Evolutionary conservation across 1,140 invertebrate species (phyloP).

Genomic region (Drosophila ambigua): DNA sequence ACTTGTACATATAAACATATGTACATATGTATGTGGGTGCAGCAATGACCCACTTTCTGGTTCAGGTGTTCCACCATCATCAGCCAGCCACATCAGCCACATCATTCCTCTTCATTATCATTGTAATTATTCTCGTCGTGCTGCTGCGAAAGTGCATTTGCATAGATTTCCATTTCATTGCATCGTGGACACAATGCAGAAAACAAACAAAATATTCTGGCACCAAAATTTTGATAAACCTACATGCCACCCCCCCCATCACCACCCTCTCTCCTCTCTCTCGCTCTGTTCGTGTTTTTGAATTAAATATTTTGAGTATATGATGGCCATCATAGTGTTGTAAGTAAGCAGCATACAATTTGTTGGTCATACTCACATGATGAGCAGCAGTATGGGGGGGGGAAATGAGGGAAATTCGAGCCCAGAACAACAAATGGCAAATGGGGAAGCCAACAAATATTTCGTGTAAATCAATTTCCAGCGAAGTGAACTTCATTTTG

Average conservation of each 20-base stretch:
- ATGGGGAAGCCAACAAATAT: slow-evolving; percentile 36
- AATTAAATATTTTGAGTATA: slow-evolving; percentile 72
- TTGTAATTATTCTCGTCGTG: slow-evolving; percentile 50
- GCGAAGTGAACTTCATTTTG: slow-evolving; percentile 71
- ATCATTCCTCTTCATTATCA: slow-evolving; percentile 46
- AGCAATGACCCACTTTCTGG: slow-evolving; percentile 14
- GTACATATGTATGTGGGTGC: not conserved
- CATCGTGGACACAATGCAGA: slow-evolving; percentile 19
- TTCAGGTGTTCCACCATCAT: slow-evolving; percentile 6
- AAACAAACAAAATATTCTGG: slow-evolving; percentile 55
- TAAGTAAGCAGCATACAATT: slow-evolving; percentile 3
- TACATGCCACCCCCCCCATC: no score
- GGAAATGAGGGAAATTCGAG: not conserved
- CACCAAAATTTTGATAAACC: slow-evolving; percentile 32
- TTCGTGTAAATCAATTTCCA: slow-evolving; percentile 78
- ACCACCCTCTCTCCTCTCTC: not conserved
- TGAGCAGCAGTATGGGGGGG: not conserved
- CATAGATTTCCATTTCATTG: slow-evolving; percentile 64
- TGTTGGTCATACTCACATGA: slow-evolving; percentile 27
- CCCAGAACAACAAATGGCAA: slow-evolving; percentile 12
- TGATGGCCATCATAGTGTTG: slow-evolving; percentile 19
- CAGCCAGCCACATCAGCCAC: not conserved
- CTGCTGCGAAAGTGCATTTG: slow-evolving; percentile 49
- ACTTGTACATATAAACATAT: no score
- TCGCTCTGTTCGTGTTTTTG: slow-evolving; percentile 55